phyloP scores from a whole-genome alignment of 2,888 invertebrate genomes.

The Hymenopus coronatus region DNA sequence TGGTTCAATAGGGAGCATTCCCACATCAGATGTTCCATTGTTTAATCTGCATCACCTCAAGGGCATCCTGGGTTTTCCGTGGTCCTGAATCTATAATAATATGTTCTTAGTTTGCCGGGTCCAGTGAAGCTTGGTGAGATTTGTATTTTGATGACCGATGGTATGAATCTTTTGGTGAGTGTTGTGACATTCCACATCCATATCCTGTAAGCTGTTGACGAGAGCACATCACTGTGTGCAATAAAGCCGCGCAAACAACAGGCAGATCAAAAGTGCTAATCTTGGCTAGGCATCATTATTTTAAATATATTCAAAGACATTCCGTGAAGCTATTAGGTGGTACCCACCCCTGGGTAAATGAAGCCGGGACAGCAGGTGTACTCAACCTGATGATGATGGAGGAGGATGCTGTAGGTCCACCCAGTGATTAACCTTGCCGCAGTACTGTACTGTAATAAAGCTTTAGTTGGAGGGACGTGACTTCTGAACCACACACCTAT shows the following conservation, averaged over 20 bases:
- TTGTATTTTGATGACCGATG: no score
- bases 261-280: neutral
- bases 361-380: conserved; percentile 6
- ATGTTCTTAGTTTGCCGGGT: no score
- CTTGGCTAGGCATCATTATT: neutral
- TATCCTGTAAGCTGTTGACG: neutral
- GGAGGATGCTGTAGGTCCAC: neutral
- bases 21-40: no score
- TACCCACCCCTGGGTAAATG: conserved; percentile 16
- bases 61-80: no score
- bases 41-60: no score
- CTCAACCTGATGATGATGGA: neutral
- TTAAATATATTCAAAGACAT: neutral
- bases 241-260: neutral
- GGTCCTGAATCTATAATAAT: no score
- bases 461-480: neutral
- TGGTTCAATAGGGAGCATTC: no score
- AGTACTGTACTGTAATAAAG: neutral
- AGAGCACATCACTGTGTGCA: neutral
- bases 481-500: neutral
- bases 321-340: neutral
- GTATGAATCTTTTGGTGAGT: no score
- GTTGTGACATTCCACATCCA: no score
- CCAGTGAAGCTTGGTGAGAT: no score
- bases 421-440: neutral